Evolutionary conservation across 2,113 vertebrate species (phyloP), one percentile per base, ranked within the genome.

Genomic region (Vanacampus margaritifer): DNA sequence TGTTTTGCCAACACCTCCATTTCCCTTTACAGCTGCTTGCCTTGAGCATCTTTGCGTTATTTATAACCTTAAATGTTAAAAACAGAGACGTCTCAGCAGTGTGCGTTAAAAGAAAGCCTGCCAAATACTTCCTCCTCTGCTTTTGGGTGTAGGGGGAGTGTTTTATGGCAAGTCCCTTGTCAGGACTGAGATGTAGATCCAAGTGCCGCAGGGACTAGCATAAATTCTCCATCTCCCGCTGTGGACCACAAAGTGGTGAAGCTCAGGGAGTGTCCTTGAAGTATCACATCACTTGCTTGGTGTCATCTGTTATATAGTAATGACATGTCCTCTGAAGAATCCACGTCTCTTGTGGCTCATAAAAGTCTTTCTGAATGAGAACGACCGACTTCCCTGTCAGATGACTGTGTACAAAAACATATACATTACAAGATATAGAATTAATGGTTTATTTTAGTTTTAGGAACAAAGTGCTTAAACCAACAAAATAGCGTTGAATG

Each of bases 61-160:
- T 88, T 90, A 89, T 89, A 89, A 79, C 82, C 82, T 71, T 72
- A 79, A 87, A 90, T 84, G 86, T 84, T 82, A 85, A 86, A 91
- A 91, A 86, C 89, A 89, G 87, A 85, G 77, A 71, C 73, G 69
- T 79, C 74, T 86, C 86, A 84, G 84, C 76, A 69, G 73, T 68
- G 54, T 75, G 67, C 78, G 73, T 87, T 87, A 87, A 74, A 73
- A 82, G 65, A 69, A 23, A 65, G 73, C 73, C 75, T 79, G 86
- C 80, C 82, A 85, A 89, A 73, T 66, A 65, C 65, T 80, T 85
- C 81, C 68, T 82, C 78, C 72, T 67, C 76, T 72, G 61, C 73
- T 75, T 81, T 85, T 81, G 71, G 70, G 82, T 78, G 78, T 57
- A 73, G 73, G 71, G 78, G 68, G 53, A 87, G 84, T 85, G 82